Evolutionary conservation across 2,113 vertebrate species (phyloP), one percentile per base, ranked within the genome.

Genomic region (Bothrops jararaca): DNA sequence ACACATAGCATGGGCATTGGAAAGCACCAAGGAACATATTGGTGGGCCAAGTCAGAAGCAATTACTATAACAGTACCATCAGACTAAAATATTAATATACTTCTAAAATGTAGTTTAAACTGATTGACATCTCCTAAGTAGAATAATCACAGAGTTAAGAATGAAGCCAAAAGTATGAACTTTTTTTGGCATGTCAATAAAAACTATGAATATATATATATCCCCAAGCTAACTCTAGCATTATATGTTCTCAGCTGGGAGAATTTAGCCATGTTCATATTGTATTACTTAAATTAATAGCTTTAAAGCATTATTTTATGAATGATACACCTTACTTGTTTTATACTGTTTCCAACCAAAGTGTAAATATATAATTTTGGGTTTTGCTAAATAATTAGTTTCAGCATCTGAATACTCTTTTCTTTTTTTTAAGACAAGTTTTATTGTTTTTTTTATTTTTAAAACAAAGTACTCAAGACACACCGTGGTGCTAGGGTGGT

Each of bases 101-200:
- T 52, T 93, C 26, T 18, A 69, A 58, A 69, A 57, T 20, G 5
- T 56, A 89, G 53, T 39, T 57, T 57, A 42, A n/a, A 18, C 92
- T 58, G 56, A 89, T 90, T 90, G 56, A 89, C 0, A 29, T n/a
- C 20, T 60, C 91, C 26, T 91, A 11, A 57, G 60, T 5, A 80
- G 42, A 56, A 74, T 6, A 11, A n/a, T 60, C 26, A 52, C 89
- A 87, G 90, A 18, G 93, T 20, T 87, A 87, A 58, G 92, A 23
- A 26, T 88, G 45, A 88, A 93, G 89, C 0, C 12, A 80, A 0
- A 86, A 64, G 90, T 91, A n/a, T 95, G 86, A 60, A 53, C n/a
- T 3, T 56, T 86, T 4, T 3, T 88, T 90, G 20, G n/a, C 11
- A 86, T 86, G 0, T 0, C 8, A 58, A 69, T 92, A 92, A 85